Evolutionary conservation across 2,113 vertebrate genomes (phyloP).

Genomic region (Hassar affinis): DNA sequence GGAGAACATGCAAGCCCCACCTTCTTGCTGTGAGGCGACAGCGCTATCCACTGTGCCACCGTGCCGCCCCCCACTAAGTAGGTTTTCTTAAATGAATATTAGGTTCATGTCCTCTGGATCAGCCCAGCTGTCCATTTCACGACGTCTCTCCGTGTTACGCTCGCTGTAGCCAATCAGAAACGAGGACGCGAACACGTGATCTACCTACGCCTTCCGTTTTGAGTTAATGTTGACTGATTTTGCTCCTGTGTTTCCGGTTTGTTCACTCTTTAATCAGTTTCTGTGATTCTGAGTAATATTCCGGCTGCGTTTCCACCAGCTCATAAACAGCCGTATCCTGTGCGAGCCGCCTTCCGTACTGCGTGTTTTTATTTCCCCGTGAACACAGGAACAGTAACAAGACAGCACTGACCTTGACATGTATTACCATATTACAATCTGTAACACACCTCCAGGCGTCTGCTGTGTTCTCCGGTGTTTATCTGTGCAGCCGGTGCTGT

Average conservation of each 20-base stretch:
- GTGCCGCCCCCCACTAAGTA: too few relatives aligned
- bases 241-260: too few relatives aligned
- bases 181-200: not conserved
- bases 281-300: not conserved
- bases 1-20: too few relatives aligned
- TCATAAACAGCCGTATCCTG: not conserved
- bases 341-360: not conserved
- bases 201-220: not conserved
- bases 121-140: not conserved
- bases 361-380: not conserved
- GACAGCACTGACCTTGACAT: conserved; percentile 42
- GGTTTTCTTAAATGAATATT: not conserved
- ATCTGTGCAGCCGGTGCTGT: not conserved
- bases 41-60: too few relatives aligned
- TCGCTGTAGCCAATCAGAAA: not conserved
- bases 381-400: conserved; percentile 14
- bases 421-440: conserved; percentile 67
- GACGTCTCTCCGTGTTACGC: not conserved
- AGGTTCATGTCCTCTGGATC: not conserved
- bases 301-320: not conserved
- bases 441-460: conserved; percentile 55
- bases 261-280: not conserved
- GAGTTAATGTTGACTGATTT: not conserved
- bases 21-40: too few relatives aligned
- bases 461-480: conserved; percentile 35